These are phyloP conservation scores for Dascillus cervinus DNA, from an alignment of 2,888 invertebrate genomes.

Conservation along the genomic window DNA sequence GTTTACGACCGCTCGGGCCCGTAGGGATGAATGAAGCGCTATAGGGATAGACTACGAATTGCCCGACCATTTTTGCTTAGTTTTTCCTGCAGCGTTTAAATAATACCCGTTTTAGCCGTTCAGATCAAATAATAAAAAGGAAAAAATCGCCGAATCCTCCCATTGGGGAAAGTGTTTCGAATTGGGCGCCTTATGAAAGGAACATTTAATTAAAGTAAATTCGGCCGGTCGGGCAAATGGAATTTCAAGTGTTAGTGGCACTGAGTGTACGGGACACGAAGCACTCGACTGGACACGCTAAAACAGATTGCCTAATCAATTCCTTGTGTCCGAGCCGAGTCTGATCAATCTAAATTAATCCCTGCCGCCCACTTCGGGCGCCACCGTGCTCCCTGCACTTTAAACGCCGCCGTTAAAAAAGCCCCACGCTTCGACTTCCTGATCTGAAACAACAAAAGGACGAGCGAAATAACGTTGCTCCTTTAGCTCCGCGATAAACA, in stretches of 20 bases:
- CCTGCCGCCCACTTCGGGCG: conserved; percentile 34
- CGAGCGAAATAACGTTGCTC: no score
- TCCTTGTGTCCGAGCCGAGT: conserved; percentile 44
- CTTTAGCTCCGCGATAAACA: no score
- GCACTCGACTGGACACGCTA: conserved; percentile 45
- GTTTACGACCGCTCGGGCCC: conserved; percentile 37
- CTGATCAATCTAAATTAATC: conserved; percentile 48
- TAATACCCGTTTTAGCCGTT: conserved; percentile 31
- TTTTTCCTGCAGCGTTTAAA: conserved; percentile 35
- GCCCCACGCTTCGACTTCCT: conserved; percentile 16
- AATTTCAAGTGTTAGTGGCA: neutral
- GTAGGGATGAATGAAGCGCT: conserved; percentile 40
- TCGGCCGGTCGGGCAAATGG: neutral
- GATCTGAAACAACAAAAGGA: conserved; percentile 8
- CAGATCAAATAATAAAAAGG: conserved; percentile 29
- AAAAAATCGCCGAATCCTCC: no score
- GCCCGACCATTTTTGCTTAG: conserved; percentile 38
- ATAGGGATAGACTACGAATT: conserved; percentile 40
- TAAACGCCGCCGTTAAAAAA: conserved; percentile 40
- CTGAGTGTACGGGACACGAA: conserved; percentile 36
- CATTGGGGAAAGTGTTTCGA: no score
- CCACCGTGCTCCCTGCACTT: conserved; percentile 22
- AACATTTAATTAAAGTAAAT: neutral
- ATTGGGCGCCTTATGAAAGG: no score
- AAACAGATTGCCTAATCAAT: conserved; percentile 48